Percentiles rank a stretch among this genome's conserved stretches.
phyloP scores from a whole-genome alignment of 53 echinoderm and acorn worm species.

The Echinometra lucunter region DNA sequence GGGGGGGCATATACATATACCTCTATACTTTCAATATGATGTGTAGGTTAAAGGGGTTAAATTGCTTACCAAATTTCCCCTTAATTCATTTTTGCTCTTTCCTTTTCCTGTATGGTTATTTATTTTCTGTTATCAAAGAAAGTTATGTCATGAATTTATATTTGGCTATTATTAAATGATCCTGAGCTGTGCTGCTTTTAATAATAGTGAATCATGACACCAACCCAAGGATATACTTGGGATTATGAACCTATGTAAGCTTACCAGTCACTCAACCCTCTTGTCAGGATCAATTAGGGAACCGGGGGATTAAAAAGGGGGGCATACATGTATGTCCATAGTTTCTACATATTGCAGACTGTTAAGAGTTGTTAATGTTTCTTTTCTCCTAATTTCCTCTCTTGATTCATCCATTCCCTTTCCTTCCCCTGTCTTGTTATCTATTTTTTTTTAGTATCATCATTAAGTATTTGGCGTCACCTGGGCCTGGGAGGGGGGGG shows the following conservation, averaged over 20 bases:
- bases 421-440: background rate
- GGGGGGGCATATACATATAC: background rate
- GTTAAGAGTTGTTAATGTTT: background rate
- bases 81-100: too few relatives aligned
- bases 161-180: background rate
- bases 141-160: too few relatives aligned
- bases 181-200: slow-evolving; percentile 1
- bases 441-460: too few relatives aligned
- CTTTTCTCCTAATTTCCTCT: background rate
- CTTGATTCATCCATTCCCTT: background rate
- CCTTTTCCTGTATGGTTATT: too few relatives aligned
- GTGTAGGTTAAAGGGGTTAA: too few relatives aligned
- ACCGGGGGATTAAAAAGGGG: slow-evolving; percentile 9
- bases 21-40: background rate
- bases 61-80: too few relatives aligned
- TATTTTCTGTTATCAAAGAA: too few relatives aligned
- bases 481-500: too few relatives aligned
- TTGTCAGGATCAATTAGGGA: slow-evolving; percentile 36
- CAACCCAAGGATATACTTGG: background rate
- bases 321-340: background rate
- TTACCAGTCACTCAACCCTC: slow-evolving; percentile 24
- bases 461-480: too few relatives aligned
- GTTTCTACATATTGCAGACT: background rate
- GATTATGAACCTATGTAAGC: slow-evolving; percentile 25
- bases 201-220: slow-evolving; percentile 7